These are phyloP conservation scores for human DNA, from an alignment of 2,113 vertebrate genomes.

Conservation along the genomic window DNA sequence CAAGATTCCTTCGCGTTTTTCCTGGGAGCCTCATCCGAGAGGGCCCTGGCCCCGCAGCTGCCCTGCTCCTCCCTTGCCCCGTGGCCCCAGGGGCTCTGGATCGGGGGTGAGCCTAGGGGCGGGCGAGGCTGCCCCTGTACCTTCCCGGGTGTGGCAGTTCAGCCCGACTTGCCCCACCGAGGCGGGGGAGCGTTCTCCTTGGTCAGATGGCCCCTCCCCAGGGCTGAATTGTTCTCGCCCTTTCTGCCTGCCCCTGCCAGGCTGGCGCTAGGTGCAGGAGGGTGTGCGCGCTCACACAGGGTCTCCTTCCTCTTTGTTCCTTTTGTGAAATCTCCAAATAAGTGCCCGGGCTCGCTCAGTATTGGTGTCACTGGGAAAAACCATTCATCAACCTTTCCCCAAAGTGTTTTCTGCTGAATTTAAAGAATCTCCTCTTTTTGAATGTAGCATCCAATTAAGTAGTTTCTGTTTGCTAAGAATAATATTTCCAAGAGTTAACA, in stretches of 20 bases:
- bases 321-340: background rate
- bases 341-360: background rate
- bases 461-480: background rate
- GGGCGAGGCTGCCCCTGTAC: background rate
- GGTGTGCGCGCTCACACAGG: background rate
- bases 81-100: rapidly evolving
- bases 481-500: background rate
- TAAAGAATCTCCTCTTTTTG: background rate
- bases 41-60: background rate
- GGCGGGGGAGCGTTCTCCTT: background rate
- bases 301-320: conserved; percentile 60
- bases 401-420: background rate
- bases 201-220: background rate
- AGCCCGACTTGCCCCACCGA: background rate
- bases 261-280: background rate
- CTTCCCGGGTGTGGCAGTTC: background rate
- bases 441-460: background rate
- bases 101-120: background rate
- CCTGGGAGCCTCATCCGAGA: background rate
- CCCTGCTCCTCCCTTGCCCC: background rate
- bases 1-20: background rate
- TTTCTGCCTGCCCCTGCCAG: background rate
- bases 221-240: background rate
- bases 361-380: background rate
- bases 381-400: background rate